These are phyloP conservation scores for Aldrovandia affinis DNA, from an alignment of 2,797 vertebrate species.

Conservation along the genomic window DNA sequence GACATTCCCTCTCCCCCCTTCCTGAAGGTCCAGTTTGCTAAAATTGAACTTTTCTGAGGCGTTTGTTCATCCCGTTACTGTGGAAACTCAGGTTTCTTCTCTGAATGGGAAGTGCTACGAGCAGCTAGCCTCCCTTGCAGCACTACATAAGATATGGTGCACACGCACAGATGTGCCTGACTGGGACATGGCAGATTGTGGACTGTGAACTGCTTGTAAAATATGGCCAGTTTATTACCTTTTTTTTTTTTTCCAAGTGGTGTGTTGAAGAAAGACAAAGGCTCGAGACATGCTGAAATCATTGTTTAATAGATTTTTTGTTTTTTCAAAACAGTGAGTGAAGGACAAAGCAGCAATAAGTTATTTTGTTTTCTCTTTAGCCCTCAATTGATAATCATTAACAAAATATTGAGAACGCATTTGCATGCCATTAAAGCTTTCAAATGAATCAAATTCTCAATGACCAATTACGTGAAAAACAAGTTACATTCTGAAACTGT, in stretches of 20 bases:
- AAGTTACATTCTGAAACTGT: slow-evolving; percentile 39
- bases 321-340: slow-evolving; percentile 39
- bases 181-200: neutral
- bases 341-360: slow-evolving; percentile 38
- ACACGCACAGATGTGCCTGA: neutral
- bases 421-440: slow-evolving; percentile 26
- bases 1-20: neutral
- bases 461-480: slow-evolving; percentile 20
- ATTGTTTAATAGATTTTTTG: slow-evolving; percentile 56
- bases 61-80: slow-evolving; percentile 33
- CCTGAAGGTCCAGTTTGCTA: neutral
- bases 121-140: slow-evolving; percentile 3
- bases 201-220: neutral
- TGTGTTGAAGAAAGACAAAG: slow-evolving; percentile 48
- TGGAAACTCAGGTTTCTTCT: slow-evolving; percentile 7
- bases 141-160: slow-evolving; percentile 16
- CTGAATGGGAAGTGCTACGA: neutral
- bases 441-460: slow-evolving; percentile 32
- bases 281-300: slow-evolving; percentile 44
- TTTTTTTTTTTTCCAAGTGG: slow-evolving; percentile 7
- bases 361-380: slow-evolving; percentile 16
- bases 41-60: neutral
- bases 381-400: neutral
- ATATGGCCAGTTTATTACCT: slow-evolving; percentile 1
- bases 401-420: slow-evolving; percentile 41